Evolutionary conservation across 1,140 invertebrate genomes (phyloP).

Genomic region (Anoplophora glabripennis): DNA sequence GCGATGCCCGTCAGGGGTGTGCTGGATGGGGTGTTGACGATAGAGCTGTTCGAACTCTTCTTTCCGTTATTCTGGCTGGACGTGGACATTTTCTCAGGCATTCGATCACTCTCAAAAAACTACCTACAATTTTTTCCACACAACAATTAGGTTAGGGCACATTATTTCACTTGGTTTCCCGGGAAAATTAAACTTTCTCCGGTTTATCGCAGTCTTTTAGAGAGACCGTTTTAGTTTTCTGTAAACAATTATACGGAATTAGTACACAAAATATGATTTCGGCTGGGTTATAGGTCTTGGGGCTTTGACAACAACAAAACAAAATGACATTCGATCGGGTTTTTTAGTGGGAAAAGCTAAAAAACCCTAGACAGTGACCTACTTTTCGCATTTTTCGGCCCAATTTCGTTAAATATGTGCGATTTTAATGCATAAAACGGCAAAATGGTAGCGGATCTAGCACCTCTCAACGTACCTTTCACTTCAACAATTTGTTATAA

Average conservation of each 20-base stretch:
- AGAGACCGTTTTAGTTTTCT: conserved; percentile 11
- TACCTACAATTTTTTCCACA: conserved; percentile 24
- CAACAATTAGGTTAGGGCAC: conserved; percentile 10
- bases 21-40: conserved; percentile 37
- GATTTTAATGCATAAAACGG: too few species aligned
- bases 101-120: conserved; percentile 15
- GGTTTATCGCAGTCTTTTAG: background rate
- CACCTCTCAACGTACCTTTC: too few species aligned
- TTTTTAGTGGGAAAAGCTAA: conserved; percentile 23
- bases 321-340: background rate
- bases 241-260: background rate
- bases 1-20: conserved; percentile 25
- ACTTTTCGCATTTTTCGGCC: conserved; percentile 16
- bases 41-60: conserved; percentile 38
- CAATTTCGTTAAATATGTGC: background rate
- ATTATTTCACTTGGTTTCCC: conserved; percentile 18
- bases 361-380: conserved; percentile 29
- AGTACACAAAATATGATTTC: too few species aligned
- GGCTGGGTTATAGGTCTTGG: background rate
- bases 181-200: conserved; percentile 19
- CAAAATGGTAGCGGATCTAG: too few species aligned
- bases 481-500: too few species aligned
- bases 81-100: conserved; percentile 28
- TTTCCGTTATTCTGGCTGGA: conserved; percentile 29
- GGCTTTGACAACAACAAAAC: conserved; percentile 7